phyloP scores from a whole-genome alignment of 2,113 vertebrate genomes.

The Edolisoma coerulescens region DNA sequence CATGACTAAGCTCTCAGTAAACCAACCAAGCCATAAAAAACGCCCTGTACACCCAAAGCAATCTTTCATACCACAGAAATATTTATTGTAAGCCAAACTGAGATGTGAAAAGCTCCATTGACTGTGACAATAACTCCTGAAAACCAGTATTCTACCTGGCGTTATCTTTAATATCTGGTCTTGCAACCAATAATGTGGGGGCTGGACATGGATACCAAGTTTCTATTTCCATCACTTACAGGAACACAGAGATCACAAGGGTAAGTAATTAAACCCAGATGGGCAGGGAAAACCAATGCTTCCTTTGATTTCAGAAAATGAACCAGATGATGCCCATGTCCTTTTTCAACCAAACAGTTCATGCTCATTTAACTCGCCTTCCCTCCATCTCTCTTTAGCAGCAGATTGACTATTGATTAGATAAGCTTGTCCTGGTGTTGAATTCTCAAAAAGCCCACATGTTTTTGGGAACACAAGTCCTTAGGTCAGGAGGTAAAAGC shows the following conservation, averaged over 20 bases:
- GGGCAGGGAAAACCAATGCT: not conserved
- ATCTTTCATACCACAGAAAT: not conserved
- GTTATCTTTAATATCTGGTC: not conserved
- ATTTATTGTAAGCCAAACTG: not conserved
- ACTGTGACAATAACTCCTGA: not conserved
- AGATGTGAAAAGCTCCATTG: not conserved
- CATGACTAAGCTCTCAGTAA: slow-evolving; percentile 68
- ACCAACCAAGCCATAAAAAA: not conserved
- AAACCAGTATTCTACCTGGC: not conserved
- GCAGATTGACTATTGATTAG: slow-evolving; percentile 19
- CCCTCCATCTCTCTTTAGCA: not conserved
- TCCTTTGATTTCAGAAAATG: slow-evolving; percentile 22
- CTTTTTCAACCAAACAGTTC: not conserved
- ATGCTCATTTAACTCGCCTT: not conserved
- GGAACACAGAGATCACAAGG: not conserved
- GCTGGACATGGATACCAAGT: not conserved
- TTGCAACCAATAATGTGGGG: not conserved
- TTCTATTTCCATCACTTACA: not conserved
- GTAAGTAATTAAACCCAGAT: not conserved
- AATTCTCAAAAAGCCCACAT: not conserved
- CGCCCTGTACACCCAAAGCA: not conserved
- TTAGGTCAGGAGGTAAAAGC: not conserved
- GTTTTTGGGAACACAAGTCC: not conserved
- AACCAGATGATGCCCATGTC: not conserved
- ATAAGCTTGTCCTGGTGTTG: not conserved